A percentile compares a stretch with the other conserved stretches of the same genome.
These are phyloP conservation scores for Cydia pomonella DNA, from an alignment of 1,140 invertebrate species.

Conservation along the genomic window DNA sequence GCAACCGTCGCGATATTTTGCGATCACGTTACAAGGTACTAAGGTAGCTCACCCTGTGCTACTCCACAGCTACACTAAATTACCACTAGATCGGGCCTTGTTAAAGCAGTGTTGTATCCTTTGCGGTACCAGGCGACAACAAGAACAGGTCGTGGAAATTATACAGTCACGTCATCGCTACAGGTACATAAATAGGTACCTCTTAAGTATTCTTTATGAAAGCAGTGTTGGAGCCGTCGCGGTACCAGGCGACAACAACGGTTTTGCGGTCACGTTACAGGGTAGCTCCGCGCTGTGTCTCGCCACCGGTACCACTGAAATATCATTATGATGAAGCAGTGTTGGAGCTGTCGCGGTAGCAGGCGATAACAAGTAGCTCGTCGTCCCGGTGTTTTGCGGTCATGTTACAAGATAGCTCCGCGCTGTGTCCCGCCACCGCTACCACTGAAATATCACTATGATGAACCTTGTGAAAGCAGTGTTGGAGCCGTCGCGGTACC, in stretches of 20 bases:
- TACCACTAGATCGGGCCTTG: constrained; percentile 47
- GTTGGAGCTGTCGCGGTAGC: constrained; percentile 63
- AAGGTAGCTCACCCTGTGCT: constrained; percentile 49
- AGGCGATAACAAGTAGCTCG: constrained; percentile 60
- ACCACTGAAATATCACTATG: constrained; percentile 39
- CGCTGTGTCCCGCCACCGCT: constrained; percentile 54
- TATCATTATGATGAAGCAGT: constrained; percentile 46
- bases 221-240: no score
- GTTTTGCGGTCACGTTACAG: constrained; percentile 63
- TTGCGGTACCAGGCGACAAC: no score
- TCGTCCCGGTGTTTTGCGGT: constrained; percentile 59
- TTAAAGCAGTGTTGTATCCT: no score
- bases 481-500: constrained; percentile 63
- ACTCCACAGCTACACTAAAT: no score
- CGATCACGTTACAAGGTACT: constrained; percentile 56
- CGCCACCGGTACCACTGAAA: constrained; percentile 54
- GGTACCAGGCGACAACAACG: no score
- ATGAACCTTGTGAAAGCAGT: constrained; percentile 69
- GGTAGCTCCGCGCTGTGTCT: constrained; percentile 63
- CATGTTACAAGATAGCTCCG: constrained; percentile 66
- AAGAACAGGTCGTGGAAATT: no score
- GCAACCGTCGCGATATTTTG: constrained; percentile 52
- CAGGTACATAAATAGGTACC: no score
- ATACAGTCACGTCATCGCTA: no score
- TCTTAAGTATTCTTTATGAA: no score